phyloP scores from a whole-genome alignment of 2,797 vertebrate genomes.

The Danio choprae region DNA sequence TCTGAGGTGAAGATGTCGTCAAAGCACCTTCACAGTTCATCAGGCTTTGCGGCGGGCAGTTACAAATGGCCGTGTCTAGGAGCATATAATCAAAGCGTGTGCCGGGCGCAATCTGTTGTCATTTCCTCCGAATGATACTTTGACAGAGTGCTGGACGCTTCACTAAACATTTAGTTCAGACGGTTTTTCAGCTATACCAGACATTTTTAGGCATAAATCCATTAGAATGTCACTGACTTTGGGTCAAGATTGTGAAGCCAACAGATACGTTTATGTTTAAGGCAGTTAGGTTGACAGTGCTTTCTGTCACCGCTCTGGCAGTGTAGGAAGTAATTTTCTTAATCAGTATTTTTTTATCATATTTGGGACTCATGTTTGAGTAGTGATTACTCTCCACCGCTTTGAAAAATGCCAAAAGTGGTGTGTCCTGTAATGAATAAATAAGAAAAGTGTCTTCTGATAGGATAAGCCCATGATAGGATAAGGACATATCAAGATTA shows the following conservation, averaged over 20 bases:
- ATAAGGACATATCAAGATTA: no score
- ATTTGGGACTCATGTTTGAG: no score
- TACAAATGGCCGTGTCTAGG: slow-evolving; percentile 35
- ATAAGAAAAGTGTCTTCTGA: no score
- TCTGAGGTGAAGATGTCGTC: slow-evolving; percentile 15
- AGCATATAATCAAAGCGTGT: slow-evolving; percentile 39
- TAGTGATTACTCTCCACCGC: no score
- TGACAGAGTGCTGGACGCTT: slow-evolving; percentile 23
- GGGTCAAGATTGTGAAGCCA: neutral
- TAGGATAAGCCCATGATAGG: no score
- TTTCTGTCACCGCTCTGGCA: neutral
- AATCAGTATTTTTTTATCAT: no score
- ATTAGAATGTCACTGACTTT: slow-evolving; percentile 3
- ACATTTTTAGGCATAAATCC: slow-evolving; percentile 13
- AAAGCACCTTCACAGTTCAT: slow-evolving; percentile 37
- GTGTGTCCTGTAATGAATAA: no score
- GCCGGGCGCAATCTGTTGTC: slow-evolving; percentile 42
- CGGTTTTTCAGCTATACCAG: slow-evolving; percentile 15
- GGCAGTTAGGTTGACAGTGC: neutral
- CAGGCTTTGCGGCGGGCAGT: neutral
- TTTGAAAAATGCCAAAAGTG: no score
- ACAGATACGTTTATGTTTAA: neutral
- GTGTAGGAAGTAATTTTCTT: no score
- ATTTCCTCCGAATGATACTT: slow-evolving; percentile 48
- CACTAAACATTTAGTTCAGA: slow-evolving; percentile 45